These are phyloP conservation scores for Apamea epomidion DNA, from an alignment of 2,888 invertebrate species.

Conservation along the genomic window DNA sequence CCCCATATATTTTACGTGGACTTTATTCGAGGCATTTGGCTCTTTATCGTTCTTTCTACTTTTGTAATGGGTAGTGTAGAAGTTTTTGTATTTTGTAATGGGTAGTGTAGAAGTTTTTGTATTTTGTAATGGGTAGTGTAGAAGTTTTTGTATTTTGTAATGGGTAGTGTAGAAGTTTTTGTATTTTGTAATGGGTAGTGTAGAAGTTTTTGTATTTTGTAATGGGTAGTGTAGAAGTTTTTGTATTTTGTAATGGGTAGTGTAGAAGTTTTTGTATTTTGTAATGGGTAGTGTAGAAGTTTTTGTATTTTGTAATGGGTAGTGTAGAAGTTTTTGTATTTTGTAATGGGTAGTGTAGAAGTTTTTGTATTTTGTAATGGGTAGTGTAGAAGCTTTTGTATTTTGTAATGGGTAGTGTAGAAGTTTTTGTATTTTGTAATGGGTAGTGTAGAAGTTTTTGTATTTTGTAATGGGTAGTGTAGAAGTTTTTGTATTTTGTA, in stretches of 20 bases:
- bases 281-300: no score
- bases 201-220: not conserved
- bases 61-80: not conserved
- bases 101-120: not conserved
- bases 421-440: not conserved
- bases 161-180: not conserved
- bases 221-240: not conserved
- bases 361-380: not conserved
- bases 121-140: not conserved
- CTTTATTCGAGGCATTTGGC: constrained; percentile 10
- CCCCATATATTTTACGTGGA: constrained; percentile 3
- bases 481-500: not conserved
- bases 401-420: not conserved
- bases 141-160: not conserved
- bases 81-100: not conserved
- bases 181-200: not conserved
- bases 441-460: not conserved
- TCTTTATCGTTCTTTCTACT: not conserved
- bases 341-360: not conserved
- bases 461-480: not conserved
- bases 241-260: not conserved
- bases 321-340: not conserved
- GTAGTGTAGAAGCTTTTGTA: not conserved
- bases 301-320: not conserved
- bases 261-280: not conserved